phyloP scores from a whole-genome alignment of 1,140 invertebrate genomes.

The Leptinotarsa undecemlineata region DNA sequence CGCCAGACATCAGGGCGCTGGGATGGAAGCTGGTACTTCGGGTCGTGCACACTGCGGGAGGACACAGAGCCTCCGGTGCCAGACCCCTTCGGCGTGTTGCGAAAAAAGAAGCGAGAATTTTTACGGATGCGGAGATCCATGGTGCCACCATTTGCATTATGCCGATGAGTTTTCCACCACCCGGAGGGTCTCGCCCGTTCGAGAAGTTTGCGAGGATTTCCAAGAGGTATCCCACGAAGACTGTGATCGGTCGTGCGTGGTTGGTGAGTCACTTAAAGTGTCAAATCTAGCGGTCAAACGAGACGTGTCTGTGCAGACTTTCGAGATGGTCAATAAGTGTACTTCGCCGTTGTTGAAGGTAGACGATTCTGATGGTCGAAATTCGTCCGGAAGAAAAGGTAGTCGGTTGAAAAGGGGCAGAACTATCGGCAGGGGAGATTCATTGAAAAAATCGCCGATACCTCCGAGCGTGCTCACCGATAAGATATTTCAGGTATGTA shows the following conservation, averaged over 20 bases:
- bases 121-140: constrained; percentile 52
- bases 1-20: not conserved
- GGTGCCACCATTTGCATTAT: constrained; percentile 52
- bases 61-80: constrained; percentile 53
- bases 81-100: constrained; percentile 42
- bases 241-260: not conserved
- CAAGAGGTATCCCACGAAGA: not conserved
- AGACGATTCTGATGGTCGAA: constrained; percentile 30
- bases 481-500: not conserved
- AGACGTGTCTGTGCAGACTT: constrained; percentile 62
- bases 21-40: not conserved
- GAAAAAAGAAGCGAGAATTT: constrained; percentile 38
- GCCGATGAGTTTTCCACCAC: constrained; percentile 43
- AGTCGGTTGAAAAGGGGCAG: constrained; percentile 29
- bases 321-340: constrained; percentile 56
- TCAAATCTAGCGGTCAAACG: constrained; percentile 42
- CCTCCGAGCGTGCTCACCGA: not conserved
- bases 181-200: constrained; percentile 53
- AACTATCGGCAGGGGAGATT: constrained; percentile 37
- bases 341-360: constrained; percentile 48
- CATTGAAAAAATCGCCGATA: constrained; percentile 34
- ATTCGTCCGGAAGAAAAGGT: constrained; percentile 10
- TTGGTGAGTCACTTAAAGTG: constrained; percentile 31
- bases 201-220: constrained; percentile 55
- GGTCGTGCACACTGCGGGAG: constrained; percentile 37